Conservation (phyloP, 2,888 invertebrate species). For the Eupeodes latifasciatus region DNA sequence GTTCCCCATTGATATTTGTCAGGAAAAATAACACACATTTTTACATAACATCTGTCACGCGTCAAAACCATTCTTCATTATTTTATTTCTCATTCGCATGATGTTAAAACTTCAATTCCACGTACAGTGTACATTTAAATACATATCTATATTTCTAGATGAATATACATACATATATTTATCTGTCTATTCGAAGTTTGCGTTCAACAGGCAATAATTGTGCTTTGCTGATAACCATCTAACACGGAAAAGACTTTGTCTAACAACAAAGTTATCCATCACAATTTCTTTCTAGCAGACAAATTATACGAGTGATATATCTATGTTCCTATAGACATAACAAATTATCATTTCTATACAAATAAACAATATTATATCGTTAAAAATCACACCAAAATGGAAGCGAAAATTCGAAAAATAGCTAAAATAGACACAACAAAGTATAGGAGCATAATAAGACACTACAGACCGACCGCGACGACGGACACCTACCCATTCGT, state of each 20-base stretch:
- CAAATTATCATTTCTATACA: constrained; percentile 46
- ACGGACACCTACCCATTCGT: constrained; percentile 2
- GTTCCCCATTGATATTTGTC: not conserved
- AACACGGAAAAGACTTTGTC: constrained; percentile 66
- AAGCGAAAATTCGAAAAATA: not conserved
- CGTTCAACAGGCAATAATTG: constrained; percentile 44
- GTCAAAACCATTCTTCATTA: constrained; percentile 45
- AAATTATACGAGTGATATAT: not conserved
- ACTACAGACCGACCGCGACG: not conserved
- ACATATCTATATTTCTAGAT: not conserved
- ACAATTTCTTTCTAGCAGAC: constrained; percentile 17
- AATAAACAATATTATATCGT: constrained; percentile 14
- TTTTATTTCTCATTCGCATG: constrained; percentile 62
- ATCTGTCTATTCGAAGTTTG: constrained; percentile 20
- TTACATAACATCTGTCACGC: constrained; percentile 68
- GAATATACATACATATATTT: not conserved
- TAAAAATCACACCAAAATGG: not conserved
- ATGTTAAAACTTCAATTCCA: constrained; percentile 56
- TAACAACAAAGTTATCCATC: constrained; percentile 21
- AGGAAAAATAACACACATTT: not conserved
- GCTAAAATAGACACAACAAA: constrained; percentile 6
- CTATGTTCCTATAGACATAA: not conserved
- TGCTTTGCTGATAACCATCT: constrained; percentile 56
- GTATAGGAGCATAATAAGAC: not conserved
- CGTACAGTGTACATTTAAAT: not conserved